These are phyloP conservation scores for Drosophila vallismaia DNA, from an alignment of 2,888 invertebrate genomes.

Conservation along the genomic window DNA sequence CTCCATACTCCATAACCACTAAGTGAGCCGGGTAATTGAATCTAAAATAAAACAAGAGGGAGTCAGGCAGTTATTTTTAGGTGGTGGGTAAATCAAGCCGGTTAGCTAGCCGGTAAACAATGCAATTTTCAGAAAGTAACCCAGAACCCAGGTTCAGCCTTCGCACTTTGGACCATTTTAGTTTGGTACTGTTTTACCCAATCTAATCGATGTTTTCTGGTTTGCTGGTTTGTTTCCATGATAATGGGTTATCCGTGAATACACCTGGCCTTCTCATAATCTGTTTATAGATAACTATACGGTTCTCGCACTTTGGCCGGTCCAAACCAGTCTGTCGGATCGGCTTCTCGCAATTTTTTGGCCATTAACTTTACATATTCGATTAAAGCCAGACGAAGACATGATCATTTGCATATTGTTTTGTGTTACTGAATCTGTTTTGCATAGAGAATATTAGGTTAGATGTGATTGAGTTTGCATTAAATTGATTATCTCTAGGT, in stretches of 20 bases:
- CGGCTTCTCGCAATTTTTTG: conserved; percentile 8
- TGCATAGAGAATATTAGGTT: conserved; percentile 22
- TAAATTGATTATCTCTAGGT: not conserved
- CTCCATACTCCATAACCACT: not conserved
- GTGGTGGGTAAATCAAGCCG: not conserved
- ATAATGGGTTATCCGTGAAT: conserved; percentile 35
- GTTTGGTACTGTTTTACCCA: not conserved
- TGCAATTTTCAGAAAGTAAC: conserved; percentile 24
- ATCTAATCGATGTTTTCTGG: conserved; percentile 35
- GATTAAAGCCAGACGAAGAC: conserved; percentile 10
- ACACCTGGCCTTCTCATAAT: conserved; percentile 19
- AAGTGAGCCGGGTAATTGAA: conserved; percentile 26
- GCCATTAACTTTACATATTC: conserved; percentile 25
- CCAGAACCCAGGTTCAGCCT: conserved; percentile 22
- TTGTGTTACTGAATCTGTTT: conserved; percentile 5
- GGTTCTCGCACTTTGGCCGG: conserved; percentile 38
- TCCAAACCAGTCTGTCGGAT: conserved; percentile 29
- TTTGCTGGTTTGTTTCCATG: not conserved
- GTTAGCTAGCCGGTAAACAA: conserved; percentile 20
- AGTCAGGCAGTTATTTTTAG: not conserved
- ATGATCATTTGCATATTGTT: conserved; percentile 16
- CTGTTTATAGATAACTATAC: conserved; percentile 12
- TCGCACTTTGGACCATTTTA: conserved; percentile 37
- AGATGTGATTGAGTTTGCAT: not conserved
- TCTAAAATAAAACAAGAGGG: conserved; percentile 1